Percentiles rank a stretch among this genome's conserved stretches.
Evolutionary conservation across 2,113 vertebrate genomes (phyloP).

Genomic region (Ceyx melanurus): DNA sequence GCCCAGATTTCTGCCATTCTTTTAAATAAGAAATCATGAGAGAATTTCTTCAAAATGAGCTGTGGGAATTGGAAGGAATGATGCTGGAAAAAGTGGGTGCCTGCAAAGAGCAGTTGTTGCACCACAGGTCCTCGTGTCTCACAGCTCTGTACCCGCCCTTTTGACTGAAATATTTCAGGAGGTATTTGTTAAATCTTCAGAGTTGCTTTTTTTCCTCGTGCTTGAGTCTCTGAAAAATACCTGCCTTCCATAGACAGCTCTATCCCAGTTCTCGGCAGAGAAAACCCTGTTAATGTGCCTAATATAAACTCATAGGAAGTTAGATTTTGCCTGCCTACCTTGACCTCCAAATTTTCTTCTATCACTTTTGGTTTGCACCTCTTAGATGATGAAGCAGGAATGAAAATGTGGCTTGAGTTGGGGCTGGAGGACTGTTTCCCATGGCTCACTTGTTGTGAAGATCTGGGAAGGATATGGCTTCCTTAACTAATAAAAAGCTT

Average conservation of each 20-base stretch:
- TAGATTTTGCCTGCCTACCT: not conserved
- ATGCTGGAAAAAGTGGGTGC: not conserved
- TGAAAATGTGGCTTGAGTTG: not conserved
- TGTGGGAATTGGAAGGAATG: not conserved
- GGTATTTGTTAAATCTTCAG: not conserved
- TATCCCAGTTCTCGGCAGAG: not conserved
- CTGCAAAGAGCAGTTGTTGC: not conserved
- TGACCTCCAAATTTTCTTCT: not conserved
- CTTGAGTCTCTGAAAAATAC: not conserved
- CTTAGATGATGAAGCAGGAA: not conserved
- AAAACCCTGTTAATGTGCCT: not conserved
- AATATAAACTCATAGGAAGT: not conserved
- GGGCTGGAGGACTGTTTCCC: not conserved
- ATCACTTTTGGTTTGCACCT: not conserved
- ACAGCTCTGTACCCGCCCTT: not conserved
- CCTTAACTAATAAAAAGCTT: not conserved
- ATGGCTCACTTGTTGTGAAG: not conserved
- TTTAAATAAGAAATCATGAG: not conserved
- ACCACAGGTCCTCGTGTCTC: not conserved
- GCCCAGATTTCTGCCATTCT: not conserved
- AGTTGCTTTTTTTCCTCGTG: not conserved
- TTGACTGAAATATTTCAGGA: not conserved
- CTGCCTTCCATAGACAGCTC: not conserved
- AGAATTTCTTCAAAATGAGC: not conserved
- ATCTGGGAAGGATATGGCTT: not conserved